These are phyloP conservation scores for Ormyrus labotus DNA, from an alignment of 2,888 invertebrate genomes.

Conservation along the genomic window DNA sequence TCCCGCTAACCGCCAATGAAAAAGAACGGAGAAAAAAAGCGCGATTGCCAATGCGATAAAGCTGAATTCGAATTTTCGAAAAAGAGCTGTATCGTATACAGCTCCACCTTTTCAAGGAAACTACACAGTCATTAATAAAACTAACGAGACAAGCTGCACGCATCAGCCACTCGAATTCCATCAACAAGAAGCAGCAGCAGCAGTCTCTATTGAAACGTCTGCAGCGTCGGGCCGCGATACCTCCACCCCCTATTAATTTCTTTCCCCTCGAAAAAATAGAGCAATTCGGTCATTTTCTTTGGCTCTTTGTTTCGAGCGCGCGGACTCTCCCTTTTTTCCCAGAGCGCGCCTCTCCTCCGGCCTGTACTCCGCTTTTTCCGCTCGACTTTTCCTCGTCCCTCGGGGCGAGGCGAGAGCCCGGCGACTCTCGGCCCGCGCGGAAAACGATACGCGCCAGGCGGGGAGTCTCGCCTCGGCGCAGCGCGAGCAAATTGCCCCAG, in stretches of 20 bases:
- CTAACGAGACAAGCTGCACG: background rate
- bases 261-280: constrained; percentile 20
- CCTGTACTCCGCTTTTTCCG: constrained; percentile 27
- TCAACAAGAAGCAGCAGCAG: background rate
- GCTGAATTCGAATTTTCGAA: background rate
- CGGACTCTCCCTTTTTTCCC: background rate
- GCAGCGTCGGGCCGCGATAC: background rate
- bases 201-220: constrained; percentile 2
- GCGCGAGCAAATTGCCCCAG: constrained; percentile 73
- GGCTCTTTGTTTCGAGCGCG: constrained; percentile 37
- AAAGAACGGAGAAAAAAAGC: too few species aligned
- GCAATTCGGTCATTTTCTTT: constrained; percentile 40
- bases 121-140: background rate
- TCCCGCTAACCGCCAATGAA: too few species aligned
- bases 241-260: constrained; percentile 15
- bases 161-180: background rate
- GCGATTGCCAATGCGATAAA: too few species aligned
- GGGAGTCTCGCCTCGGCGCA: background rate
- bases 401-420: background rate
- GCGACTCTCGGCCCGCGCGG: constrained; percentile 51
- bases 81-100: background rate
- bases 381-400: constrained; percentile 29
- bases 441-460: constrained; percentile 65
- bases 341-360: background rate
- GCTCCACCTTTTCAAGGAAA: background rate